Conservation (phyloP, 2,888 invertebrate genomes). For the Thymelicus sylvestris region DNA sequence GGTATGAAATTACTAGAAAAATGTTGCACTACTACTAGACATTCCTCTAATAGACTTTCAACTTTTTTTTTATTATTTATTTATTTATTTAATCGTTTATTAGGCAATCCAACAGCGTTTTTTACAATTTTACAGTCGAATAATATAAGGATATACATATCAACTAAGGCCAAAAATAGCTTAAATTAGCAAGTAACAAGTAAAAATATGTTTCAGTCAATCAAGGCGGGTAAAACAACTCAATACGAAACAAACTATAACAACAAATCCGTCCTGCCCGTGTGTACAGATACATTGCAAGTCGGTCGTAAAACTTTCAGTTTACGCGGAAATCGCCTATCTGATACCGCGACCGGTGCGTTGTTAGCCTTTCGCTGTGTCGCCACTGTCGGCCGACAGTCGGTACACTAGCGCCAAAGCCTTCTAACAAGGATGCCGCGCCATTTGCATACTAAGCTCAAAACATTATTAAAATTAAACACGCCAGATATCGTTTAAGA, state of each 20-base stretch:
- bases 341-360: constrained; percentile 29
- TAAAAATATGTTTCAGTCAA: too few relatives aligned
- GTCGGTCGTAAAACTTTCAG: constrained; percentile 31
- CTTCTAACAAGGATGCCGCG: constrained; percentile 19
- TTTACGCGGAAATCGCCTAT: constrained; percentile 36
- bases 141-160: too few relatives aligned
- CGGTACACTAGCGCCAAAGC: constrained; percentile 13
- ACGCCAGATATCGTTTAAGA: constrained; percentile 27
- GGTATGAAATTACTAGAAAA: too few relatives aligned
- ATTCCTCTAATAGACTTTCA: too few relatives aligned
- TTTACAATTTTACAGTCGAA: too few relatives aligned
- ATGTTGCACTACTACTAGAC: too few relatives aligned
- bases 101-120: too few relatives aligned
- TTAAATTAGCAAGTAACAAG: too few relatives aligned
- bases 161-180: too few relatives aligned
- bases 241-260: neutral
- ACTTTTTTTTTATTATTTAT: too few relatives aligned
- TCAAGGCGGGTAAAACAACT: too few relatives aligned
- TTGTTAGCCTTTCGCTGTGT: neutral
- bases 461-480: constrained; percentile 31
- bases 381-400: constrained; percentile 6
- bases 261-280: neutral
- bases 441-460: constrained; percentile 24
- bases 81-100: too few relatives aligned
- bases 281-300: constrained; percentile 14